Base-by-base conservation (phyloP, 2,113 vertebrate species). In the Symphodus melops region DNA sequence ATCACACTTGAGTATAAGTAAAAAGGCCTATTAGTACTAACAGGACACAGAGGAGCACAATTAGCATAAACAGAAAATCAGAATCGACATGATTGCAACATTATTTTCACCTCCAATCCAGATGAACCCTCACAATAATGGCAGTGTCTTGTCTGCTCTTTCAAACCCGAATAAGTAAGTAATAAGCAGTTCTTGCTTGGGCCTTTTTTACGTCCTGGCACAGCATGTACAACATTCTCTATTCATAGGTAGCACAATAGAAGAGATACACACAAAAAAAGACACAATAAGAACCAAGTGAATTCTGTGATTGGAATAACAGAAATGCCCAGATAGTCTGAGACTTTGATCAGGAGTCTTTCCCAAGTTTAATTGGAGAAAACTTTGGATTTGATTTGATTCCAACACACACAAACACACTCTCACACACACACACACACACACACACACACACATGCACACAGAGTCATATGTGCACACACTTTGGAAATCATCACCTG, bases 281-380 rank as follows among this genome's bases (percentile, higher is more conserved):
- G 17, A 61, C 77, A 42, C 68, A 65, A 68, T 60, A 57, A 63
- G 13, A 75, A 54, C 48, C 2, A 52, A 36, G 19, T 54, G 42
- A 74, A 46, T 44, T 68, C 49, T 65, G 49, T 60, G 63, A 55
- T 49, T 73, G 69, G 75, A 65, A 54, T 57, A 66, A 62, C 59
- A n/a, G 21, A 59, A 65, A 78, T 76, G 61, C 42, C 14, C 21
- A 56, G n/a, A 59, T 51, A 33, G 61, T 8, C 16, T 1, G 0
- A 28, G 42, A 49, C 68, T 83, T 83, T 79, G 72, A 80, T 78
- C 70, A 65, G 28, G 9, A 65, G 44, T n/a, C 57, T 70, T 44
- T 63, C 10, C 9, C 23, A 14, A 62, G 46, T 75, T 82, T 84
- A 78, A 86, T 80, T 82, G 62, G 39, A 69, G 64, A 57, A 70